Evolutionary conservation across 2,113 vertebrate species (phyloP), one percentile per base, ranked within the genome.

Genomic region (Formicarius rufipectus): DNA sequence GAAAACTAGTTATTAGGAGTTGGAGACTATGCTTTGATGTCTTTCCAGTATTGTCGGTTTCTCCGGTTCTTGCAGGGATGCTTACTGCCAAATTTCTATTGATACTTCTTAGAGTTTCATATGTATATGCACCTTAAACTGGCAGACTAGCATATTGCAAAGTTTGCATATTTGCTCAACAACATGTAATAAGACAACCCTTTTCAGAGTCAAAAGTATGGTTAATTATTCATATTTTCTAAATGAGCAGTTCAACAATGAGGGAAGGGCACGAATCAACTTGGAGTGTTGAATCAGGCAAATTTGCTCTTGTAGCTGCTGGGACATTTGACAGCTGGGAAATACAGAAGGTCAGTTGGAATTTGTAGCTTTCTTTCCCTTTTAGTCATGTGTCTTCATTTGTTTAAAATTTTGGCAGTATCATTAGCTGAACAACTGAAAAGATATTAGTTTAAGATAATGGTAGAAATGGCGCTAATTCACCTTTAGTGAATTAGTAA

Each of bases 161-260:
- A 83, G 64, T 87, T 94, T 87, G 81, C 76, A 21, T 96, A 42
- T 87, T 91, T 81, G 69, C 69, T 25, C 44, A 59, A 27, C 37
- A 84, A 15, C 16, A 12, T 25, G 4, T 40, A 80, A 67, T 18
- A 52, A 91, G 60, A 42, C 59, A 73, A 30, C 20, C 55, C 66
- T 90, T 84, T 96, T 83, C n/a, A 39, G 40, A 74, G 17, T 84
- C 60, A 76, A 92, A 79, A 84, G 49, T 91, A 6, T 66, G 74
- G 88, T 93, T 89, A 78, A 80, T 96, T 84, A 72, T 80, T 91
- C 33, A 44, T 89, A 55, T 91, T 75, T 91, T 91, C 42, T 84
- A 64, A 92, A 39, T 23, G 60, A 87, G 83, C 64, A 84, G 40
- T 6, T 83, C 44, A 79, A 6, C 59, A 35, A 5, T 40, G 78